Evolutionary conservation across 2,113 vertebrate genomes (phyloP).

Genomic region (Hydropotes inermis): DNA sequence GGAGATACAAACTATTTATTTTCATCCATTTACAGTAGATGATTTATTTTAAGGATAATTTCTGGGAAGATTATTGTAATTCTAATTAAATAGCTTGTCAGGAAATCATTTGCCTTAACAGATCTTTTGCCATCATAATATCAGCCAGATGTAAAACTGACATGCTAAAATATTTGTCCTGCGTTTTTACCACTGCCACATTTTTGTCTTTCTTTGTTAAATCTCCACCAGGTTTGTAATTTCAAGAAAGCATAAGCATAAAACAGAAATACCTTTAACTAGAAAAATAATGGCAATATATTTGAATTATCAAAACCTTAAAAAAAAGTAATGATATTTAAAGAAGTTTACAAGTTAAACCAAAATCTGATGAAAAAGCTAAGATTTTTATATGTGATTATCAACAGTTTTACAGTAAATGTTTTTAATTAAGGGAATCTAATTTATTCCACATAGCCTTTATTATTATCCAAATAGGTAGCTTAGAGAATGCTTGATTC

Average conservation of each 20-base stretch:
- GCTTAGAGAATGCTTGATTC: background rate
- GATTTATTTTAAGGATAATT: slow-evolving; percentile 62
- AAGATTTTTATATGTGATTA: background rate
- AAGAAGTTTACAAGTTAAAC: slow-evolving; percentile 25
- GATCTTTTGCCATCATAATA: background rate
- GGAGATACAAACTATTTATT: slow-evolving; percentile 53
- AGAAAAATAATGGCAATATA: background rate
- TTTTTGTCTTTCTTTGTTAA: background rate
- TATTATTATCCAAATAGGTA: background rate
- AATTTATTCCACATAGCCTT: background rate
- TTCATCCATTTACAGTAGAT: slow-evolving; percentile 62
- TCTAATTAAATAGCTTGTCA: slow-evolving; percentile 72
- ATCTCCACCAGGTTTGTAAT: background rate
- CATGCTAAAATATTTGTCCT: background rate
- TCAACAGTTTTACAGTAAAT: background rate
- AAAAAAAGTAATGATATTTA: slow-evolving; percentile 16
- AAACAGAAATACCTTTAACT: background rate
- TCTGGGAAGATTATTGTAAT: slow-evolving; percentile 64
- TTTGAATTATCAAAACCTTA: background rate
- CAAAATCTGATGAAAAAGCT: background rate
- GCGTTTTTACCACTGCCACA: background rate
- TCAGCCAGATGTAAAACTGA: slow-evolving; percentile 38
- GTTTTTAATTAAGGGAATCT: slow-evolving; percentile 12
- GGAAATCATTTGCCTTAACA: slow-evolving; percentile 50
- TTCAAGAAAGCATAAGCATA: background rate